Conservation (phyloP, 2,888 invertebrate genomes). For the Perizoma affinitatum region DNA sequence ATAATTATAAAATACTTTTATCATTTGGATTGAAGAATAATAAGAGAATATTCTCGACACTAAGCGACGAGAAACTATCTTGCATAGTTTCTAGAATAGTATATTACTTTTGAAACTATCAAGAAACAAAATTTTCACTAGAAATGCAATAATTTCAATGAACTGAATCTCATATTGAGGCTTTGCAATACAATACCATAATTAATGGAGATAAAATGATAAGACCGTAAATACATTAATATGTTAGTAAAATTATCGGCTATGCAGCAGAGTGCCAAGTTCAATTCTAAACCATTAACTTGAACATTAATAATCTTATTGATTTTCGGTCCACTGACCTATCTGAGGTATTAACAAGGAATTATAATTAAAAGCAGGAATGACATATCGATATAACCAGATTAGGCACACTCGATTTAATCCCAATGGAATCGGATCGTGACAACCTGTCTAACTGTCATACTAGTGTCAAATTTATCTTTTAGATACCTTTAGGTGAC, state of each 20-base stretch:
- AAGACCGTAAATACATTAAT: not conserved
- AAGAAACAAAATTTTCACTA: too few species aligned
- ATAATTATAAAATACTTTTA: too few species aligned
- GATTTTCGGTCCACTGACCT: constrained; percentile 23
- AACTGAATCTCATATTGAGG: too few species aligned
- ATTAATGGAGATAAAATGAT: too few species aligned
- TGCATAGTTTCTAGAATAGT: too few species aligned
- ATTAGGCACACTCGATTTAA: constrained; percentile 74
- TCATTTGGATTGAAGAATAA: too few species aligned
- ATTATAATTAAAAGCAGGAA: constrained; percentile 33
- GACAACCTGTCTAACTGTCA: constrained; percentile 55
- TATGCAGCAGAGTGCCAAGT: not conserved
- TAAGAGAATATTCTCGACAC: too few species aligned
- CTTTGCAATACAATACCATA: too few species aligned
- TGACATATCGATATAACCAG: constrained; percentile 66
- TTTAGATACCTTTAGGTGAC: constrained; percentile 27
- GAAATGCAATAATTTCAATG: too few species aligned
- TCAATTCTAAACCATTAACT: constrained; percentile 13
- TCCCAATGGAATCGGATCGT: constrained; percentile 59
- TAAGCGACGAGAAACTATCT: too few species aligned
- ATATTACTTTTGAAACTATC: too few species aligned
- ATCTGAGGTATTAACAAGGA: constrained; percentile 25
- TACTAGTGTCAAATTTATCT: constrained; percentile 61
- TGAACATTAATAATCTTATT: constrained; percentile 24
- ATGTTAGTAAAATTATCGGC: not conserved